Evolutionary conservation across 2,888 invertebrate species (phyloP), one percentile per base, ranked within the genome.

Genomic region (Fragum sueziense): DNA sequence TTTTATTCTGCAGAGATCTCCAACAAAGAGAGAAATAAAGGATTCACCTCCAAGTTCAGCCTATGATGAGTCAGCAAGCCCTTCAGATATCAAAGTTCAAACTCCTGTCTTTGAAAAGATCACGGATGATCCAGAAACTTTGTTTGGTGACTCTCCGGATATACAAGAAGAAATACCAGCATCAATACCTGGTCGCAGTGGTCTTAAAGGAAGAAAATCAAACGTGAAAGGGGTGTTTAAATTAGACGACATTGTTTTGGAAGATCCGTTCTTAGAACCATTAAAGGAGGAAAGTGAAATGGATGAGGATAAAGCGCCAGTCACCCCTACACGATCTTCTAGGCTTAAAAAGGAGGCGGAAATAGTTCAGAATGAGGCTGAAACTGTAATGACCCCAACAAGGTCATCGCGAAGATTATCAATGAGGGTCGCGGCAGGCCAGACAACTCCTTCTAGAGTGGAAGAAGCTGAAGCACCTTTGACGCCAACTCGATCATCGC

Each of bases 71-170:
- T 54, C 74, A 29, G 59, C 70, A 29, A 51, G 22, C 29, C 9
- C 22, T 7, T 27, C 65, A 9, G 37, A 11, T 2, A 20, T 67
- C 33, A 57, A 57, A 27, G 41, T 29, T 51, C 65, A 61, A 37
- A 51, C 69, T 7, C 33, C 59, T 31, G 17, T 29, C 20, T 9
- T 52, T 27, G 61, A 77, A n/a, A 62, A 73, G 20, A 59, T 78
- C 14, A 25, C 77, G 11, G 54, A 59, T 51, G 73, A 74, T 27
- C 75, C 79, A 27, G 74, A 81, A 54, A 61, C 47, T 47, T 73
- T 68, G 27, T 82, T 84, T 74, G 77, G 54, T 27, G 84, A 84
- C 25, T 75, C 84, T 33, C 81, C 84, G n/a, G 34, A n/a, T 11
- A n/a, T 57, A 27, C 47, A 70, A 41, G 68, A 76, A 25, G 31